phyloP scores from a whole-genome alignment of 2,113 vertebrate species.

The Oreotrochilus melanogaster region DNA sequence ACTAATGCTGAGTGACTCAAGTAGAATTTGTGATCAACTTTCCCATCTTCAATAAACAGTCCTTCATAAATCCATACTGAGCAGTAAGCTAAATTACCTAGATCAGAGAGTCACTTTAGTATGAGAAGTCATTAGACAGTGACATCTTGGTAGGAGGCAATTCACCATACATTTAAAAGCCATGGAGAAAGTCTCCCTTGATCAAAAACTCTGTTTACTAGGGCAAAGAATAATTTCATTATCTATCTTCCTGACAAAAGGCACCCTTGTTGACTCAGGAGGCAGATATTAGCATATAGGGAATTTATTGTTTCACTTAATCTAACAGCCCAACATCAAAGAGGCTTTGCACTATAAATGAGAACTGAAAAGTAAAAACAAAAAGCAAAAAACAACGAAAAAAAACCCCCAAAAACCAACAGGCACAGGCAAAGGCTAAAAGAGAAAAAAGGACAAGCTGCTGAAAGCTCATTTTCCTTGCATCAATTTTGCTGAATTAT shows the following conservation, averaged over 20 bases:
- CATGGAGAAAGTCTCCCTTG: background rate
- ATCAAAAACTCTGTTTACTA: conserved; percentile 45
- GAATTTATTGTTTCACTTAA: conserved; percentile 43
- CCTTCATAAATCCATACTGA: conserved; percentile 2
- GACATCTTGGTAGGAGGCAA: background rate
- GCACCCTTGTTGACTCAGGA: conserved; percentile 25
- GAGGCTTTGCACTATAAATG: background rate
- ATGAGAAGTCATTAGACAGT: conserved; percentile 2
- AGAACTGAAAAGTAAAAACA: conserved; percentile 2
- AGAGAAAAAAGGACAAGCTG: background rate
- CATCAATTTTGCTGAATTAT: background rate
- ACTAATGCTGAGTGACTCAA: background rate
- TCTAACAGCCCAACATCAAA: conserved; percentile 27
- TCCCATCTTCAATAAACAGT: background rate
- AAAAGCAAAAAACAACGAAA: background rate
- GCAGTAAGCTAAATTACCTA: background rate
- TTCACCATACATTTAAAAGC: background rate
- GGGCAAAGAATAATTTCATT: conserved; percentile 49
- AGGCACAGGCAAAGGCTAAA: background rate
- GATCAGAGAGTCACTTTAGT: background rate
- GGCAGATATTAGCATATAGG: conserved; percentile 16
- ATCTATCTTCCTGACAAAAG: conserved; percentile 25
- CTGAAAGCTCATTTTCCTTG: background rate
- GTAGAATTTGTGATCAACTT: background rate
- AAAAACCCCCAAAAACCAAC: too few relatives aligned